Conservation (phyloP, 2,113 vertebrate genomes). For the Etia nguti region DNA sequence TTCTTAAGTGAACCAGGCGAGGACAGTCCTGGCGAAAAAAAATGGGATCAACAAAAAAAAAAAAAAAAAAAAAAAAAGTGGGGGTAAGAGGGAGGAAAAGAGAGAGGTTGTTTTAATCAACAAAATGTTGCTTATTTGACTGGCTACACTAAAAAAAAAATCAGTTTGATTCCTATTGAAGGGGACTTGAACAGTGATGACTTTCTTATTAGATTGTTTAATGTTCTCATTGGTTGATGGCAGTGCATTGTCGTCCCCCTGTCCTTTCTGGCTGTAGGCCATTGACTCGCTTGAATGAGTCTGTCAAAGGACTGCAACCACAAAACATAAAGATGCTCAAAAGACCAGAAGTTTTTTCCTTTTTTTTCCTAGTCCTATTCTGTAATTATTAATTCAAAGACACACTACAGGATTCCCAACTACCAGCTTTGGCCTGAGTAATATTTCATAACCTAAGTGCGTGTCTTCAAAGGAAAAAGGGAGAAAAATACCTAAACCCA, state of each 20-base stretch:
- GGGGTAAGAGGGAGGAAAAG: constrained; percentile 52
- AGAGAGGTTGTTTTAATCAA: constrained; percentile 69
- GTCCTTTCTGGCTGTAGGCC: constrained; percentile 13
- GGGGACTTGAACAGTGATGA: constrained; percentile 40
- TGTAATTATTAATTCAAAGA: constrained; percentile 14
- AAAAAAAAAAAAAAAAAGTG: constrained; percentile 41
- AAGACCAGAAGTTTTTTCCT: background rate
- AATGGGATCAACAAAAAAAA: constrained; percentile 39
- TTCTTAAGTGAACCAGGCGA: constrained; percentile 96
- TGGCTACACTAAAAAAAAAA: constrained; percentile 31
- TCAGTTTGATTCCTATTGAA: constrained; percentile 4
- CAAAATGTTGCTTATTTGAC: constrained; percentile 47
- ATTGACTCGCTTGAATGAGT: constrained; percentile 17
- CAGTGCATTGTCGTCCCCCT: background rate
- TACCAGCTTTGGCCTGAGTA: constrained; percentile 9
- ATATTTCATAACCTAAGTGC: constrained; percentile 17
- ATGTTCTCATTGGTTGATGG: constrained; percentile 30
- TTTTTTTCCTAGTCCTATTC: background rate
- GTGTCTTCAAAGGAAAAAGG: constrained; percentile 35
- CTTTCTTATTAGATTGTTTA: constrained; percentile 28
- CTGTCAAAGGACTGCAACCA: constrained; percentile 9
- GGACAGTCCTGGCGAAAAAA: constrained; percentile 80
- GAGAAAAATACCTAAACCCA: constrained; percentile 26
- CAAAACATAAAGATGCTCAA: background rate
- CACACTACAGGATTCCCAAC: background rate